Percentiles rank a stretch among this genome's conserved stretches.
These are phyloP conservation scores for Nymphalis polychloros DNA, from an alignment of 2,888 invertebrate species.

Conservation along the genomic window DNA sequence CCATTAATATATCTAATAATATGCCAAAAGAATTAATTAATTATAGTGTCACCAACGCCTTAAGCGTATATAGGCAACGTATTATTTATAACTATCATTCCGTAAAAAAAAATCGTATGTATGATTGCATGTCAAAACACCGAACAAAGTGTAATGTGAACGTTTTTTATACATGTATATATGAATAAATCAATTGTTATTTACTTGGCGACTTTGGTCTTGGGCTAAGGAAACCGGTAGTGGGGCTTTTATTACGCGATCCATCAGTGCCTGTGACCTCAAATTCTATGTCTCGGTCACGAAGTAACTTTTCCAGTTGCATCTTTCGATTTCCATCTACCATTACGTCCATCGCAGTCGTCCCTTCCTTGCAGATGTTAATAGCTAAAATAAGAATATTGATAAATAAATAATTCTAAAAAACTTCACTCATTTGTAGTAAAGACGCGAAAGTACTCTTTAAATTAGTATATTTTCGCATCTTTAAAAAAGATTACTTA, in stretches of 20 bases:
- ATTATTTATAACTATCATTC: no score
- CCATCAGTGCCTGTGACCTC: slow-evolving; percentile 51
- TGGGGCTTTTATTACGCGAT: slow-evolving; percentile 43
- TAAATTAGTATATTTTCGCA: neutral
- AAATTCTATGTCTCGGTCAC: slow-evolving; percentile 59
- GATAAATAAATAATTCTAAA: no score
- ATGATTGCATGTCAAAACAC: neutral
- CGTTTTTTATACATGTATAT: neutral
- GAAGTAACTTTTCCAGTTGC: slow-evolving; percentile 62
- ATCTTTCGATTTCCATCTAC: slow-evolving; percentile 59
- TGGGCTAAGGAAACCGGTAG: slow-evolving; percentile 9
- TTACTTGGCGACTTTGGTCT: slow-evolving; percentile 44
- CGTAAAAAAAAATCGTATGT: no score
- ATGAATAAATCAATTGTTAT: slow-evolving; percentile 1
- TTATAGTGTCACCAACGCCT: no score
- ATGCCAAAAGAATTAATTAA: no score
- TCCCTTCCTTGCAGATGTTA: slow-evolving; percentile 60
- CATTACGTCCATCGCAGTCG: slow-evolving; percentile 55
- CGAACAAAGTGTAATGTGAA: neutral
- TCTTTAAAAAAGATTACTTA: neutral
- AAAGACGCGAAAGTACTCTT: neutral
- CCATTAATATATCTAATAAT: no score
- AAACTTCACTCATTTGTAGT: no score
- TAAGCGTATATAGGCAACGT: no score
- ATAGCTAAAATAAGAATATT: slow-evolving; percentile 55